These are phyloP conservation scores for Aldabrachelys gigantea DNA, from an alignment of 2,113 vertebrate genomes.

Conservation along the genomic window DNA sequence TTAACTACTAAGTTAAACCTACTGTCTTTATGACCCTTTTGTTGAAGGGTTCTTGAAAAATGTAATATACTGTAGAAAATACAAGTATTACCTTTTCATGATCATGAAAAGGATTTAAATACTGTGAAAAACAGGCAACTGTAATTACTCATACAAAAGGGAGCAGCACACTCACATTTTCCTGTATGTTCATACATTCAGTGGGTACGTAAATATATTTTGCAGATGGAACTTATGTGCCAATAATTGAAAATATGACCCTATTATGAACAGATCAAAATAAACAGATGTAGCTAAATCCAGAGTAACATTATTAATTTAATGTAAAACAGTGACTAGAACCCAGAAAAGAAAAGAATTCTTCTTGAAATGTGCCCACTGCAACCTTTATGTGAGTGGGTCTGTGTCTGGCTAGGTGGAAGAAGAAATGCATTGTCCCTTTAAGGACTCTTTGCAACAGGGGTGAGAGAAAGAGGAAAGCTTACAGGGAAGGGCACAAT, in stretches of 20 bases:
- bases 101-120: not conserved
- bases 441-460: not conserved
- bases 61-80: not conserved
- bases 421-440: not conserved
- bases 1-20: not conserved
- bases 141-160: not conserved
- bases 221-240: slow-evolving; percentile 58
- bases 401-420: not conserved
- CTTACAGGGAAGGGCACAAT: not conserved
- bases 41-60: not conserved
- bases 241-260: slow-evolving; percentile 18
- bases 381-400: not conserved
- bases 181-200: not conserved
- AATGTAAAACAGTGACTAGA: not conserved
- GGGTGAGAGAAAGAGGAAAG: not conserved
- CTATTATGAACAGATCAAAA: slow-evolving; percentile 23
- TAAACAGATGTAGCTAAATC: not conserved
- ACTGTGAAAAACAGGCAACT: not conserved
- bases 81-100: not conserved
- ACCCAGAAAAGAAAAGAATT: not conserved
- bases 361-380: not conserved
- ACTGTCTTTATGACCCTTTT: not conserved
- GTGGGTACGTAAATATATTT: not conserved
- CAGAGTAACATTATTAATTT: not conserved
- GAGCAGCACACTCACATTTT: not conserved